Conservation (phyloP, 1,140 invertebrate genomes). For the Papilio polytes region DNA sequence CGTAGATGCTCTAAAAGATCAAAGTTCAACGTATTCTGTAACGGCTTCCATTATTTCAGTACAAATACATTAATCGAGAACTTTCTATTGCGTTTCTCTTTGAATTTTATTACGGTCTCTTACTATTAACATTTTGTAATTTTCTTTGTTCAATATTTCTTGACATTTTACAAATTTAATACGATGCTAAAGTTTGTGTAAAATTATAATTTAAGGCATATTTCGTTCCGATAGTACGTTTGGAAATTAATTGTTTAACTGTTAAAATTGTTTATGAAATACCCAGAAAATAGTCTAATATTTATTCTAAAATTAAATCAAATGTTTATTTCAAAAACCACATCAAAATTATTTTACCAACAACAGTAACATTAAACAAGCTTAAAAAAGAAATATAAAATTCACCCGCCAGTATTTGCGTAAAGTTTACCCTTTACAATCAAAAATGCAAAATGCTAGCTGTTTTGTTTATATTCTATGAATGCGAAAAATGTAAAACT, state of each 20-base stretch:
- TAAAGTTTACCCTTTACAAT: slow-evolving; percentile 32
- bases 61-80: slow-evolving; percentile 43
- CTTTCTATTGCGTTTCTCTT: slow-evolving; percentile 28
- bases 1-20: slow-evolving; percentile 45
- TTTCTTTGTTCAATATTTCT: not conserved
- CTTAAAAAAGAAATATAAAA: slow-evolving; percentile 7
- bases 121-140: slow-evolving; percentile 31
- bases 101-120: slow-evolving; percentile 27
- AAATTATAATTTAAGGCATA: not conserved
- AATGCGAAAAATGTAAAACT: slow-evolving; percentile 62
- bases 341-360: not conserved
- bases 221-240: not conserved
- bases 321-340: not conserved
- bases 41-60: slow-evolving; percentile 42
- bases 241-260: no score
- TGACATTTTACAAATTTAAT: slow-evolving; percentile 23
- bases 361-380: not conserved
- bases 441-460: slow-evolving; percentile 34
- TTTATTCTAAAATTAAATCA: not conserved
- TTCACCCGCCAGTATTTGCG: slow-evolving; percentile 22
- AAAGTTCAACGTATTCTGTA: slow-evolving; percentile 44
- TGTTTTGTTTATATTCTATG: slow-evolving; percentile 55
- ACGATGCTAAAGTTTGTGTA: not conserved
- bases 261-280: no score
- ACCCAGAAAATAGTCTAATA: no score